Conservation (phyloP, 2,113 vertebrate genomes). For the mouse (Mus musculus) region GRCm39 chr5:52961001-52961500, state of each 20-base stretch:
- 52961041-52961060: not conserved
- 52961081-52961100: not conserved
- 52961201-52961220: not conserved
- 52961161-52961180: not conserved
- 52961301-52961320: not conserved
- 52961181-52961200: not conserved
- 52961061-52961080: not conserved
- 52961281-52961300: not conserved
- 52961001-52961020: too few species aligned
- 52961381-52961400: conserved; percentile 38
- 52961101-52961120: too few species aligned
- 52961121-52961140: not conserved
- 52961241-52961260: not conserved
- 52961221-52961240: not conserved
- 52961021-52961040: too few species aligned
- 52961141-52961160: not conserved
- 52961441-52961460: too few species aligned
- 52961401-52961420: too few species aligned
- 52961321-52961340: conserved; percentile 3
- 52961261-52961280: not conserved
- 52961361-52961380: conserved; percentile 24
- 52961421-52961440: too few species aligned
- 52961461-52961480: too few species aligned
- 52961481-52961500: too few species aligned
- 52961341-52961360: not conserved